Conservation (phyloP, 2,113 vertebrate species). For the Marmota flaviventris region DNA sequence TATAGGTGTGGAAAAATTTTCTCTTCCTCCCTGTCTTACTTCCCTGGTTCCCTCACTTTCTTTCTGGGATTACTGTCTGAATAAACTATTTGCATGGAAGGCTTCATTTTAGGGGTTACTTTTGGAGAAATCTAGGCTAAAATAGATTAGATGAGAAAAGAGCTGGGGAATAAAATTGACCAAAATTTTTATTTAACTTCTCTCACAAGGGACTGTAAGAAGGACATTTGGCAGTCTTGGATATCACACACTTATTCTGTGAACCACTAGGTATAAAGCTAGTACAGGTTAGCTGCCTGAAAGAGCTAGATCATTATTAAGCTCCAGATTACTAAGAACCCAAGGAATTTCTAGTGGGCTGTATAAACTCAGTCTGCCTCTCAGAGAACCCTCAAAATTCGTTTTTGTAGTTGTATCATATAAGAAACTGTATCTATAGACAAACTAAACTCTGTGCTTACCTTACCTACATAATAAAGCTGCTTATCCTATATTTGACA, state of each 20-base stretch:
- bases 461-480: slow-evolving; percentile 68
- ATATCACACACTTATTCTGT: background rate
- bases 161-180: slow-evolving; percentile 11
- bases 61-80: background rate
- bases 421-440: background rate
- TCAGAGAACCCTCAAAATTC: background rate
- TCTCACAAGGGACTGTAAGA: background rate
- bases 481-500: slow-evolving; percentile 61
- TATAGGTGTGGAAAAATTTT: background rate
- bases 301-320: background rate
- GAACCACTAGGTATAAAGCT: background rate
- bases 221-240: background rate
- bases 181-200: background rate
- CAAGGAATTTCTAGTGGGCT: background rate
- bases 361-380: background rate
- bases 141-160: background rate
- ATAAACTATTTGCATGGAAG: background rate
- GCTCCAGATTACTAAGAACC: background rate
- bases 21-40: background rate
- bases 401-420: background rate
- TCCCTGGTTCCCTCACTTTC: background rate
- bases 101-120: background rate
- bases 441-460: slow-evolving; percentile 13
- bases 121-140: background rate
- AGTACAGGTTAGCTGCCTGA: background rate